A percentile compares a stretch with the other conserved stretches of the same genome.
Evolutionary conservation across 1,140 invertebrate genomes (phyloP).

Genomic region (Agrypnia vestita): DNA sequence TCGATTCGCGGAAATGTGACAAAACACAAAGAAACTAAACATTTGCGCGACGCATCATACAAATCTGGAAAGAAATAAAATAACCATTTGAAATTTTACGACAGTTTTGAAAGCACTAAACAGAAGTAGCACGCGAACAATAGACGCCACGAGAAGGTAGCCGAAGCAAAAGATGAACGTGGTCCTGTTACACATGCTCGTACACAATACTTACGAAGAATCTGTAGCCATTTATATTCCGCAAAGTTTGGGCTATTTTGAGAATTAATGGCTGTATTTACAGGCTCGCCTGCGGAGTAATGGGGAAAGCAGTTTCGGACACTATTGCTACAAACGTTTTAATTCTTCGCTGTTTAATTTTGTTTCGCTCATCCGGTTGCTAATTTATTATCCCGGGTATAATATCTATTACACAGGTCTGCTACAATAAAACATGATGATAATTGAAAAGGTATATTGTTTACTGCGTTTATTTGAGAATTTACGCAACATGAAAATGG

Average conservation of each 20-base stretch:
- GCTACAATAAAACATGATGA: too few species aligned
- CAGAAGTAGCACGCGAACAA: slow-evolving; percentile 15
- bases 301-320: slow-evolving; percentile 22
- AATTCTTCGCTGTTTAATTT: neutral
- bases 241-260: slow-evolving; percentile 29
- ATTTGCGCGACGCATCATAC: slow-evolving; percentile 10
- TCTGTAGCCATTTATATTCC: slow-evolving; percentile 29
- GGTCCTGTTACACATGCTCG: neutral
- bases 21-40: neutral
- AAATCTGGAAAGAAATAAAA: slow-evolving; percentile 25
- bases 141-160: too few species aligned
- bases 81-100: slow-evolving; percentile 24
- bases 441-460: too few species aligned
- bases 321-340: neutral
- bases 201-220: slow-evolving; percentile 19
- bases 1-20: slow-evolving; percentile 2
- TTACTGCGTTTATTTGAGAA: too few species aligned
- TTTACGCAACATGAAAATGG: too few species aligned
- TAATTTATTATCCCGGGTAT: too few species aligned
- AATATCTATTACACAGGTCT: too few species aligned
- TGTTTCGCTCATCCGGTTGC: too few species aligned
- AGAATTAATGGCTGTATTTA: slow-evolving; percentile 41
- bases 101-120: slow-evolving; percentile 13
- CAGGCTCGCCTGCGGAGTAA: slow-evolving; percentile 12
- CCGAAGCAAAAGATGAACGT: slow-evolving; percentile 13